Conservation (phyloP, 2,113 vertebrate species). For the Dipodomys ordii region DNA sequence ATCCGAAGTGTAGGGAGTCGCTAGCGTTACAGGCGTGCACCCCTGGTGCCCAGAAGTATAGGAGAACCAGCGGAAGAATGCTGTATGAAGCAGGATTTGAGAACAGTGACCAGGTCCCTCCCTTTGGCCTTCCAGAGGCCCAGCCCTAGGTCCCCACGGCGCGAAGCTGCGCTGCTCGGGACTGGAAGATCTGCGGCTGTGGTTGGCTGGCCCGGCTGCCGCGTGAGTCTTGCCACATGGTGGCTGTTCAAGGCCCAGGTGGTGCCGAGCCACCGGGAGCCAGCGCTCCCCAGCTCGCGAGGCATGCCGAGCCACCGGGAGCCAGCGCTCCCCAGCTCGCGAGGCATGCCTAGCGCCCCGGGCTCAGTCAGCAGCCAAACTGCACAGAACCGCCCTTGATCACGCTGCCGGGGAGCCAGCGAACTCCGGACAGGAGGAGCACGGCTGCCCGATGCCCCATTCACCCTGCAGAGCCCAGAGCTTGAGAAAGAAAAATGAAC, state of each 20-base stretch:
- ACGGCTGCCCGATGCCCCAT: too few species aligned
- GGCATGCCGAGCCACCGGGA: not conserved
- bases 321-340: not conserved
- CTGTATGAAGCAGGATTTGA: not conserved
- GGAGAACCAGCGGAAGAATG: rapidly evolving
- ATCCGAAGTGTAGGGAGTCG: not conserved
- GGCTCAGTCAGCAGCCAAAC: rapidly evolving
- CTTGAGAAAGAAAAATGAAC: not conserved
- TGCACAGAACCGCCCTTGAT: not conserved
- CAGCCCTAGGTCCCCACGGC: rapidly evolving
- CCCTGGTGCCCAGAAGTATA: not conserved
- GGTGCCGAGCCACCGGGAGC: not conserved
- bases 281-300: not conserved
- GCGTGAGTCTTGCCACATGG: not conserved
- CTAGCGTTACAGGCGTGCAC: too few species aligned
- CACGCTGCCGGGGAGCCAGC: rapidly evolving
- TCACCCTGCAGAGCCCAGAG: not conserved
- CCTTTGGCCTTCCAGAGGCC: rapidly evolving
- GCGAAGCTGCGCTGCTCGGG: rapidly evolving
- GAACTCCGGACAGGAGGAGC: not conserved
- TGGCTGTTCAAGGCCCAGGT: not conserved
- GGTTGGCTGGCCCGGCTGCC: too few species aligned
- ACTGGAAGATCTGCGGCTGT: not conserved
- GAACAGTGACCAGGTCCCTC: not conserved
- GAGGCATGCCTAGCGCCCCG: not conserved